Percentiles rank a stretch among this genome's conserved stretches.
Evolutionary conservation across 2,113 vertebrate genomes (phyloP).

Genomic region (Chroicocephalus ridibundus): DNA sequence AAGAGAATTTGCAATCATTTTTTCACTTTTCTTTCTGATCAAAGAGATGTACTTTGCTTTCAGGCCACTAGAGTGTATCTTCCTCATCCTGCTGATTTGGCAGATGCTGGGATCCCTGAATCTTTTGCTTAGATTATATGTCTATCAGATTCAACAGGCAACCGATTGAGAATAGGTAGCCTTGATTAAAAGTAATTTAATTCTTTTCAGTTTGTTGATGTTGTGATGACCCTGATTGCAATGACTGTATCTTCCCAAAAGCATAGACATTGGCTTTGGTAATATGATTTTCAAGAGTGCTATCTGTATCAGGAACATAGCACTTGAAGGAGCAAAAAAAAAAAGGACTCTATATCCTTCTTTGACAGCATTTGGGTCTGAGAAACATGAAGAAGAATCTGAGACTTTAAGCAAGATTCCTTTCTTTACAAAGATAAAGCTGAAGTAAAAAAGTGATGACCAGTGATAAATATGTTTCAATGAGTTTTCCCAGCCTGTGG

Average conservation of each 20-base stretch:
- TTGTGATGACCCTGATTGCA: not conserved
- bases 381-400: not conserved
- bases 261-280: not conserved
- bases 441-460: not conserved
- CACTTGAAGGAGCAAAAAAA: not conserved
- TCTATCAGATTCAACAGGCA: not conserved
- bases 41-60: conserved; percentile 1
- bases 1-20: not conserved
- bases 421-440: not conserved
- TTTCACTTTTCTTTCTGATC: not conserved
- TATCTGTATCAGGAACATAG: not conserved
- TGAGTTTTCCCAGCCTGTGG: not conserved
- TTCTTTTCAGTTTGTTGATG: conserved; percentile 2
- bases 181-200: conserved; percentile 9
- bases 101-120: not conserved
- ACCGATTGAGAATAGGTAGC: not conserved
- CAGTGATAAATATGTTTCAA: not conserved
- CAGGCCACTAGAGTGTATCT: not conserved
- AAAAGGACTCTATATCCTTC: not conserved
- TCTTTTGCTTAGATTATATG: not conserved
- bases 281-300: not conserved
- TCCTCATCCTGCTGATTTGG: not conserved
- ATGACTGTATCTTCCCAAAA: not conserved
- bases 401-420: not conserved
- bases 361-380: not conserved